These are phyloP conservation scores for Parnassius orleans DNA, from an alignment of 2,888 invertebrate genomes.

Conservation along the genomic window DNA sequence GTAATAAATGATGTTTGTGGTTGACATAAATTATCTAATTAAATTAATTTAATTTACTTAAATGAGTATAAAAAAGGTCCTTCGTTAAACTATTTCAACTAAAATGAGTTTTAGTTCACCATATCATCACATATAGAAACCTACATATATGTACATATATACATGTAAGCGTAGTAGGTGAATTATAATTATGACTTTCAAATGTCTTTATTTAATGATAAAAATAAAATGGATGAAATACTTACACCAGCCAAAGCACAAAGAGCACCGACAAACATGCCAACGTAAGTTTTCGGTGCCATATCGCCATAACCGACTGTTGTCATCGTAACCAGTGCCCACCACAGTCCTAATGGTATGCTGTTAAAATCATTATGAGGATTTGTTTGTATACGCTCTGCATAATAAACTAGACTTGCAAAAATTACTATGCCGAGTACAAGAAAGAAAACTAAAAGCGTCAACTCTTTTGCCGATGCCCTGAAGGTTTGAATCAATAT, in stretches of 20 bases:
- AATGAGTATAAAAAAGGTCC: too few relatives aligned
- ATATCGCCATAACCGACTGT: slow-evolving; percentile 99
- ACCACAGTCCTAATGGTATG: slow-evolving; percentile 98
- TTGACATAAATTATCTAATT: too few relatives aligned
- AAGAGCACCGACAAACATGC: slow-evolving; percentile 98
- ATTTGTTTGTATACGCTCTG: slow-evolving; percentile 96
- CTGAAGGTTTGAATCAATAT: slow-evolving; percentile 99
- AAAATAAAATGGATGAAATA: slow-evolving; percentile 34
- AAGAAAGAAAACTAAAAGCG: slow-evolving; percentile 97
- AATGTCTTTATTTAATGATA: too few relatives aligned
- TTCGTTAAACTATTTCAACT: too few relatives aligned
- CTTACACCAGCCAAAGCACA: slow-evolving; percentile 98
- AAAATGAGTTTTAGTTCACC: too few relatives aligned
- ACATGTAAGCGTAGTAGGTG: too few relatives aligned
- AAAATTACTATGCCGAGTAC: slow-evolving; percentile 99
- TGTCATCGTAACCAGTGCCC: slow-evolving; percentile 99
- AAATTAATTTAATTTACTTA: too few relatives aligned
- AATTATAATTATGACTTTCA: too few relatives aligned
- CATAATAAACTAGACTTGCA: slow-evolving; percentile 98
- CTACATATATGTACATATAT: too few relatives aligned
- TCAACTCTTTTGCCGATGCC: slow-evolving; percentile 97
- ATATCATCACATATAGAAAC: too few relatives aligned
- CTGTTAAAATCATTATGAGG: slow-evolving; percentile 99
- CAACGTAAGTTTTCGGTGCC: slow-evolving; percentile 98
- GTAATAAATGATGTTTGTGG: too few relatives aligned